Conservation (phyloP, 2,797 vertebrate genomes). For the Scleropages formosus region DNA sequence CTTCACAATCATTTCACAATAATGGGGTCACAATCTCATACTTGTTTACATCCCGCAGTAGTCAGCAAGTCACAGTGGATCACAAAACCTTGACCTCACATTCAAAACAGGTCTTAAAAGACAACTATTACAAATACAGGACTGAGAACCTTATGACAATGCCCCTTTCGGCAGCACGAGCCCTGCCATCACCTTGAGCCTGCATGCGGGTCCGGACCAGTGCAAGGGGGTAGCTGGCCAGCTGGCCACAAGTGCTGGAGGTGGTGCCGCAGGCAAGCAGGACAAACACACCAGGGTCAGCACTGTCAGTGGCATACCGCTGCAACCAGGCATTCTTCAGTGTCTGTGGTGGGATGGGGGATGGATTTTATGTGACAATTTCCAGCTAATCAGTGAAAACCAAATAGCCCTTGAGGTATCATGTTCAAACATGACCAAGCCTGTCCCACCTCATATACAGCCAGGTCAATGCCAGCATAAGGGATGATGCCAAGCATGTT, state of each 20-base stretch:
- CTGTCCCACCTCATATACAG: constrained; percentile 86
- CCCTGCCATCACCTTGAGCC: constrained; percentile 81
- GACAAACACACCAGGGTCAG: constrained; percentile 82
- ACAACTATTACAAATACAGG: no score
- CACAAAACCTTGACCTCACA: no score
- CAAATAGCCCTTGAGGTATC: no score
- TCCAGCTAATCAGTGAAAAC: no score
- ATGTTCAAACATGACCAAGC: no score
- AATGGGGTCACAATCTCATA: no score
- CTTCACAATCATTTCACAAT: not conserved
- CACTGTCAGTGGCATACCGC: constrained; percentile 72
- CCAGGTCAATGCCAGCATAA: constrained; percentile 92
- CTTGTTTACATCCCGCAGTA: no score
- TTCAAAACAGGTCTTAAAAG: no score
- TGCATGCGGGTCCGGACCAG: constrained; percentile 95
- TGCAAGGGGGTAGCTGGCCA: constrained; percentile 91
- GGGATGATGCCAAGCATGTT: constrained; percentile 97
- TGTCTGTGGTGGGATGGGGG: constrained; percentile 63
- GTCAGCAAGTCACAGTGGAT: no score
- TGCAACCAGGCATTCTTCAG: constrained; percentile 90
- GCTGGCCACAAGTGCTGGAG: constrained; percentile 93
- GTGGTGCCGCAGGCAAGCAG: constrained; percentile 90
- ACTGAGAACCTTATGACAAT: not conserved
- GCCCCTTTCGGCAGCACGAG: not conserved
- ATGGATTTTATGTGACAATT: no score